These are phyloP conservation scores for Scortum barcoo DNA, from an alignment of 2,113 vertebrate genomes.

Conservation along the genomic window DNA sequence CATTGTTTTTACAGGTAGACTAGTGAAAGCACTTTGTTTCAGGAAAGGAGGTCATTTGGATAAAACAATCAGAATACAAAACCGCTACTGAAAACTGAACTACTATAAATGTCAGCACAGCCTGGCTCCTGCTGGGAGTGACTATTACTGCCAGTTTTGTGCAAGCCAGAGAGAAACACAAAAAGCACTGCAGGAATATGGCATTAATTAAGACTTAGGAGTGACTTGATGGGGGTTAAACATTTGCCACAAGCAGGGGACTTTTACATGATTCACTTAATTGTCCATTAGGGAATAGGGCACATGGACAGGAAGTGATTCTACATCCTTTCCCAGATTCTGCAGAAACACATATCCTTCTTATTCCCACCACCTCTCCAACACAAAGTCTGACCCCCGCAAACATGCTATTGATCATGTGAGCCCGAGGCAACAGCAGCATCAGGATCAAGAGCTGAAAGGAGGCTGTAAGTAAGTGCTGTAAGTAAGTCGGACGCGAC, in stretches of 20 bases:
- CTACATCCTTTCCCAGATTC: conserved; percentile 77
- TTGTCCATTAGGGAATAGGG: conserved; percentile 60
- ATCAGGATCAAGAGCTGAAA: conserved; percentile 1
- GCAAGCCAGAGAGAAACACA: conserved; percentile 23
- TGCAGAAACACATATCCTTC: conserved; percentile 22
- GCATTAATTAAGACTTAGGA: conserved; percentile 53
- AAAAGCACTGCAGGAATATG: conserved; percentile 43
- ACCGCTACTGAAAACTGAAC: conserved; percentile 45
- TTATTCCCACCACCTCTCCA: conserved; percentile 49
- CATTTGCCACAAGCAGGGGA: conserved; percentile 52
- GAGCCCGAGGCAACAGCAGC: conserved; percentile 34
- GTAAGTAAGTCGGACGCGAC: neutral
- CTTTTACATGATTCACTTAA: conserved; percentile 74
- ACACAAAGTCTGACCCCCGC: conserved; percentile 22
- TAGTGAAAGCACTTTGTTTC: conserved; percentile 45
- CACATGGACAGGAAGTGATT: conserved; percentile 69
- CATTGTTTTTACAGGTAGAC: conserved; percentile 78
- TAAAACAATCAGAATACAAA: conserved; percentile 44
- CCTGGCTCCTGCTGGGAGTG: conserved; percentile 37
- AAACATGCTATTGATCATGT: conserved; percentile 38
- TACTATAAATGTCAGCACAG: conserved; percentile 27
- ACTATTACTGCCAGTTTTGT: conserved; percentile 24
- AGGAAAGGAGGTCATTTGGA: conserved; percentile 72
- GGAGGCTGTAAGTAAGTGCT: neutral
- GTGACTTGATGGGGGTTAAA: conserved; percentile 48